Percentiles rank a stretch among this genome's conserved stretches.
These are phyloP conservation scores for Heterotilapia buettikoferi DNA, from an alignment of 2,113 vertebrate species.

Conservation along the genomic window DNA sequence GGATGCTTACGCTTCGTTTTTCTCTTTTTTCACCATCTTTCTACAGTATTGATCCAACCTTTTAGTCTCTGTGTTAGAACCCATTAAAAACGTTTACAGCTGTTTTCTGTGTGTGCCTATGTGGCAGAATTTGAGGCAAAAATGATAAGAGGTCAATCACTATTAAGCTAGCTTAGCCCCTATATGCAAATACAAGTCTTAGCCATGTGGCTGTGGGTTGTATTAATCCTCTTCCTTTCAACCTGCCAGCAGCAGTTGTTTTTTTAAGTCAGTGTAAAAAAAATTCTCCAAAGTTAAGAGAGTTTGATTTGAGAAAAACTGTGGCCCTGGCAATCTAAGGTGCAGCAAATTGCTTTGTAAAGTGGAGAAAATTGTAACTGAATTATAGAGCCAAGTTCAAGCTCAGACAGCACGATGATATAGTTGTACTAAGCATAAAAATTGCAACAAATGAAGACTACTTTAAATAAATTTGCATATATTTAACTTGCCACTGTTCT, in stretches of 20 bases:
- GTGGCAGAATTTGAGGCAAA: not conserved
- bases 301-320: not conserved
- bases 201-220: not conserved
- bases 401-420: not conserved
- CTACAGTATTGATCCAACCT: not conserved
- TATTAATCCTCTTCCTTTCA: slow-evolving; percentile 11
- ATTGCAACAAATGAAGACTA: not conserved
- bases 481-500: not conserved
- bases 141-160: not conserved
- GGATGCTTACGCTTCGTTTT: not conserved
- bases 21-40: not conserved
- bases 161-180: not conserved
- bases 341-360: not conserved
- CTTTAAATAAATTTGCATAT: not conserved
- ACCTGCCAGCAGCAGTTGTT: not conserved
- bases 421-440: not conserved
- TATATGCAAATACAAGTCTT: not conserved
- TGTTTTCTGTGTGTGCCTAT: not conserved
- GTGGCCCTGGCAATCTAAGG: not conserved
- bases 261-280: not conserved
- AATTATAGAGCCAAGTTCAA: not conserved
- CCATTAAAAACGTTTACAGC: not conserved
- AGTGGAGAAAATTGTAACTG: not conserved
- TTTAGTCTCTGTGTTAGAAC: not conserved
- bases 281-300: not conserved